Evolutionary conservation across 1,140 invertebrate genomes (phyloP).

Genomic region (Dufourea novaeangliae): DNA sequence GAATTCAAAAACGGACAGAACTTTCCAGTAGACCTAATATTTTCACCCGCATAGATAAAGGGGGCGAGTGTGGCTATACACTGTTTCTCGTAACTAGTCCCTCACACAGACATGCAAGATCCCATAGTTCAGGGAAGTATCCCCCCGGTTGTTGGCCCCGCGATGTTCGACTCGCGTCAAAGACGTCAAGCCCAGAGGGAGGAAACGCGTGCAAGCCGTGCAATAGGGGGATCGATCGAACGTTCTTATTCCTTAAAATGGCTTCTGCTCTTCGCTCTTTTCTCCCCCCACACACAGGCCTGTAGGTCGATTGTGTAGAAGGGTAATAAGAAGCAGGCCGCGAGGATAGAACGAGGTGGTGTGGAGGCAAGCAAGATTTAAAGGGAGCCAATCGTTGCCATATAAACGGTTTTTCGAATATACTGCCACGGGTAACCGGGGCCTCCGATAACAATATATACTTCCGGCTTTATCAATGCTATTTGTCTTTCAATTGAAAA

Average conservation of each 20-base stretch:
- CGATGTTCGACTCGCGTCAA: not conserved
- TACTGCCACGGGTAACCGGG: conserved; percentile 49
- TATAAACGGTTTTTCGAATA: conserved; percentile 70
- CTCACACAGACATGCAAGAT: too few species aligned
- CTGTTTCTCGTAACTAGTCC: too few species aligned
- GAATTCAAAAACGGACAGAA: too few species aligned
- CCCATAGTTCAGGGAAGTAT: too few species aligned
- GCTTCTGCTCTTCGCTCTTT: conserved; percentile 14
- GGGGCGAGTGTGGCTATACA: too few species aligned
- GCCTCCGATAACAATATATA: conserved; percentile 28
- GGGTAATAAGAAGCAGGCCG: conserved; percentile 16
- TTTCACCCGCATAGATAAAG: too few species aligned
- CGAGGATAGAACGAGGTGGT: not conserved
- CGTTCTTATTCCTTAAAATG: conserved; percentile 37
- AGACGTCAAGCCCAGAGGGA: not conserved
- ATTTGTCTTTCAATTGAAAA: conserved; percentile 47
- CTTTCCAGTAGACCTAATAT: too few species aligned
- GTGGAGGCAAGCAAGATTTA: conserved; percentile 58
- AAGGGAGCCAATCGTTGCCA: conserved; percentile 62
- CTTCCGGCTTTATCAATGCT: conserved; percentile 35
- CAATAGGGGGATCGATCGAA: conserved; percentile 14
- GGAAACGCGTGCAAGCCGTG: not conserved
- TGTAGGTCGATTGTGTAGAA: too few species aligned
- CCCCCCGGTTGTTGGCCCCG: too few species aligned
- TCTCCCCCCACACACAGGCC: not conserved